Conservation (phyloP, 2,888 invertebrate genomes). For the Unio pictorum region DNA sequence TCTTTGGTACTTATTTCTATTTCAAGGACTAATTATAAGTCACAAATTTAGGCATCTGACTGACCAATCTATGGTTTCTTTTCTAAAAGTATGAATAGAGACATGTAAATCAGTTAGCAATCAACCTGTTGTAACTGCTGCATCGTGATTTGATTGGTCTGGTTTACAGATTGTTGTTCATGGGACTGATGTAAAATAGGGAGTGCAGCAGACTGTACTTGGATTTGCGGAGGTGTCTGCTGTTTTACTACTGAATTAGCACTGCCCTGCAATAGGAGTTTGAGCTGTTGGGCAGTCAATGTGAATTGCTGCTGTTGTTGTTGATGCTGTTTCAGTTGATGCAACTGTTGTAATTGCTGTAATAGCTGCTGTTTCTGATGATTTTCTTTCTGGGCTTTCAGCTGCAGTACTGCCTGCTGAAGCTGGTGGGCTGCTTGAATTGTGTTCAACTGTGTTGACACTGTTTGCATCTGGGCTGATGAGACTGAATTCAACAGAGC, state of each 20-base stretch:
- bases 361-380: conserved; percentile 40
- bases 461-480: too few species aligned
- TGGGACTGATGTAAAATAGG: conserved; percentile 8
- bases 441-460: neutral
- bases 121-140: conserved; percentile 66
- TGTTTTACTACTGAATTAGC: conserved; percentile 20
- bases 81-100: too few species aligned
- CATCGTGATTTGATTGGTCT: conserved; percentile 47
- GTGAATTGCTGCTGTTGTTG: conserved; percentile 33
- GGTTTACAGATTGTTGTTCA: conserved; percentile 9
- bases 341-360: conserved; percentile 41
- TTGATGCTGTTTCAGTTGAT: conserved; percentile 44
- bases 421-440: conserved; percentile 31
- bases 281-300: conserved; percentile 49
- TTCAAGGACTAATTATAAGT: conserved; percentile 18
- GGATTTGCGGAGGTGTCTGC: conserved; percentile 18
- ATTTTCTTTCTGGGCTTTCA: conserved; percentile 40
- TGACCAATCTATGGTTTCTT: too few species aligned
- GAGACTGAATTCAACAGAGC: conserved; percentile 17
- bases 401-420: conserved; percentile 41
- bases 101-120: neutral
- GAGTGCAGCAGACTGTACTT: conserved; percentile 8
- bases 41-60: neutral
- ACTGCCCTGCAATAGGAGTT: conserved; percentile 52
- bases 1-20: too few species aligned